Conservation (phyloP, 1,140 invertebrate species). For the Drosophila triauraria region DNA sequence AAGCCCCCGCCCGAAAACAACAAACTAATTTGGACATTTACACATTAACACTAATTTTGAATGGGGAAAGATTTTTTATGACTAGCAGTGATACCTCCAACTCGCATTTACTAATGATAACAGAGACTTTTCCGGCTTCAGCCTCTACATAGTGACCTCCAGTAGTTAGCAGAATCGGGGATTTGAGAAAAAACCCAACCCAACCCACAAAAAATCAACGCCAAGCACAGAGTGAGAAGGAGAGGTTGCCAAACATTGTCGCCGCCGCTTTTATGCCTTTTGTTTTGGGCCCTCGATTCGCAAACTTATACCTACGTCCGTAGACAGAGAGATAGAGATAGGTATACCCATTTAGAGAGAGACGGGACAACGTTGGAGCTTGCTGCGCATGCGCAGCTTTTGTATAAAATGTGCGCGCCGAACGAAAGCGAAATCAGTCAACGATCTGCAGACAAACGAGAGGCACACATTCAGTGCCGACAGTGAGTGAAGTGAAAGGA, state of each 20-base stretch:
- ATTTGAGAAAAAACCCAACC: slow-evolving; percentile 30
- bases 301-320: slow-evolving; percentile 15
- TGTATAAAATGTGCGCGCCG: slow-evolving; percentile 73
- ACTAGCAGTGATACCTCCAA: slow-evolving; percentile 1
- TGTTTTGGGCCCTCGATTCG: slow-evolving; percentile 77
- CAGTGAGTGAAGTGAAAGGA: slow-evolving; percentile 72
- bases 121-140: slow-evolving; percentile 48
- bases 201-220: slow-evolving; percentile 38
- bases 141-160: slow-evolving; percentile 47
- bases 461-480: slow-evolving; percentile 57
- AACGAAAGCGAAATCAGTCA: slow-evolving; percentile 81
- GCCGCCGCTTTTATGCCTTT: slow-evolving; percentile 48
- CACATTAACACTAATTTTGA: slow-evolving; percentile 22
- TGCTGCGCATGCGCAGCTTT: slow-evolving; percentile 67
- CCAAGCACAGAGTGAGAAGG: slow-evolving; percentile 12
- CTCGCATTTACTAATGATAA: neutral
- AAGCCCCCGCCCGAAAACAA: slow-evolving; percentile 59
- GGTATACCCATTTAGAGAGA: slow-evolving; percentile 9
- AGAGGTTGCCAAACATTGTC: slow-evolving; percentile 60
- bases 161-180: slow-evolving; percentile 60
- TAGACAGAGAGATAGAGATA: slow-evolving; percentile 6
- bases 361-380: slow-evolving; percentile 31
- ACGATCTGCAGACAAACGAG: slow-evolving; percentile 68
- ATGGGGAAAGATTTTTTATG: neutral
- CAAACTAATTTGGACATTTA: slow-evolving; percentile 54